Base-by-base conservation (phyloP, 2,113 vertebrate species). In the Brachyhypopomus gauderio region DNA sequence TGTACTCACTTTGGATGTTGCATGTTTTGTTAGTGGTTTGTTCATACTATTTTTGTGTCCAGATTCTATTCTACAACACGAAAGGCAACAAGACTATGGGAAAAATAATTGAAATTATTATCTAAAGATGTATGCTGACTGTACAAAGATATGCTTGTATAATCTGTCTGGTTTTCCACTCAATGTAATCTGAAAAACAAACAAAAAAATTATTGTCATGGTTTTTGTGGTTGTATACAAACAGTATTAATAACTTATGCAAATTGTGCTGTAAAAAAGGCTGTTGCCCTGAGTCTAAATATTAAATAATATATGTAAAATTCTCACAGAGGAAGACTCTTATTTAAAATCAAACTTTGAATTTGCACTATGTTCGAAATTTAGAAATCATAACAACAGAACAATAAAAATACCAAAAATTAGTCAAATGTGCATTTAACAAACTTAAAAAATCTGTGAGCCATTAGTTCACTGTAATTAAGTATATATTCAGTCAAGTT, bases 141-240 rank as follows among this genome's bases (percentile, higher is more conserved):
- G 94, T 97, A 96, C 93, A 95, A 93, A 93, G 92, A 95, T 94
- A 95, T 95, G 96, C 95, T 94, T 96, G 94, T 97, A 96, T 96
- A 99, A 95, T 93, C 89, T 91, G 93, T 97, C 93, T 95, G 92
- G 89, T 93, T 96, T 97, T 96, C 92, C 94, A 96, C 88, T 95
- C 91, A 95, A 92, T 96, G 96, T 97, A 96, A 96, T 95, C 94
- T 88, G 91, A 71, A 77, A 88, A 89, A 88, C 38, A 75, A 34
- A 81, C 2, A 81, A 75, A 82, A 82, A 82, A 67, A 84, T 89
- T 88, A 91, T 92, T 92, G 95, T 96, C 94, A 95, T 96, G 94
- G 93, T 97, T 98, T 86, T 97, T 95, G 97, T 98, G 97, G 92
- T 95, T 95, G 95, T 97, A 96, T 91, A 97, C 96, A 97, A 94